phyloP scores from a whole-genome alignment of 2,888 invertebrate genomes.

The Blastobasis adustella region DNA sequence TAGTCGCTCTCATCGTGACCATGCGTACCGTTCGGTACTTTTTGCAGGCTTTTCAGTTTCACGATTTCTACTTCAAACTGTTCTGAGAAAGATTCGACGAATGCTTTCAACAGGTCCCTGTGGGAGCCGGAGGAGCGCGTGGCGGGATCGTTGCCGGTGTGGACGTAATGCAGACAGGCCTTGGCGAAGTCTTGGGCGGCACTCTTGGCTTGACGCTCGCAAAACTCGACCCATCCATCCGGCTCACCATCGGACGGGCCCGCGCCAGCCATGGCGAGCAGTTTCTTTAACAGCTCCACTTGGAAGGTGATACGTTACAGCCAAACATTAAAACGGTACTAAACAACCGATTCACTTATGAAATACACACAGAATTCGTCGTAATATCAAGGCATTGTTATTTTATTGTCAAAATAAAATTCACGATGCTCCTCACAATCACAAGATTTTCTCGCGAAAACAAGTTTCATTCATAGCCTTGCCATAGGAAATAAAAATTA shows the following conservation, averaged over 20 bases:
- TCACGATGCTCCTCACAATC: slow-evolving; percentile 47
- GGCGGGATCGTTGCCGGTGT: slow-evolving; percentile 79
- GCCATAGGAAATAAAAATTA: slow-evolving; percentile 33
- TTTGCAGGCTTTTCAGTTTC: slow-evolving; percentile 58
- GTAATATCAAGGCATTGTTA: slow-evolving; percentile 33
- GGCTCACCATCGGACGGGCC: slow-evolving; percentile 77
- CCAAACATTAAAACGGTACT: slow-evolving; percentile 35
- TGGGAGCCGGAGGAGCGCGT: slow-evolving; percentile 79
- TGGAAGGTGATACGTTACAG: slow-evolving; percentile 39
- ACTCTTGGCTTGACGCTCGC: slow-evolving; percentile 89
- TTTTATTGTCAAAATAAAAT: slow-evolving; percentile 61
- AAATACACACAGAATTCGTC: slow-evolving; percentile 20
- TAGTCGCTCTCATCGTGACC: slow-evolving; percentile 78
- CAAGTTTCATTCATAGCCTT: slow-evolving; percentile 46
- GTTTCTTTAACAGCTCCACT: slow-evolving; percentile 70
- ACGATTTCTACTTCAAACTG: slow-evolving; percentile 88
- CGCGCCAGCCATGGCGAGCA: slow-evolving; percentile 69
- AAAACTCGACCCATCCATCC: slow-evolving; percentile 87
- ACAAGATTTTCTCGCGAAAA: slow-evolving; percentile 61
- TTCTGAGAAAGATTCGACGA: slow-evolving; percentile 88
- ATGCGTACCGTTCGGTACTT: slow-evolving; percentile 64
- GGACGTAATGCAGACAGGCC: slow-evolving; percentile 86
- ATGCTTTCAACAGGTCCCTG: slow-evolving; percentile 86
- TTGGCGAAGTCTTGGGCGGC: slow-evolving; percentile 93
- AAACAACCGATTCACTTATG: slow-evolving; percentile 21